Evolutionary conservation across 2,888 invertebrate genomes (phyloP).

Genomic region (Nephrocerus scutellatus): DNA sequence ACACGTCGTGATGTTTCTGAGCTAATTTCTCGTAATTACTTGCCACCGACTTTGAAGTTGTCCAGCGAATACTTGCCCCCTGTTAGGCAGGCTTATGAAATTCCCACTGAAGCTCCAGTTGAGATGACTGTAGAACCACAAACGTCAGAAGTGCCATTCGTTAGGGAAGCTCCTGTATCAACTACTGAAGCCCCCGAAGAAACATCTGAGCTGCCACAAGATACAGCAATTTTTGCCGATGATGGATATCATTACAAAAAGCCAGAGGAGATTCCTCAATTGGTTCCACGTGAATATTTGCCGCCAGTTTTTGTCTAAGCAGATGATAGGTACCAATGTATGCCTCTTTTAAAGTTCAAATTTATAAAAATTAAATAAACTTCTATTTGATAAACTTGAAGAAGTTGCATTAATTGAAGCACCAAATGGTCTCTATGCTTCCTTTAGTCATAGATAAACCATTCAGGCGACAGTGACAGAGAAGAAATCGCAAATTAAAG

Average conservation of each 20-base stretch:
- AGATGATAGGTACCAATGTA: too few species aligned
- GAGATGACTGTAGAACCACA: neutral
- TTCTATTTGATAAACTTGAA: too few species aligned
- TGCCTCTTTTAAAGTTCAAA: too few species aligned
- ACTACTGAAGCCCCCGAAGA: conserved; percentile 7
- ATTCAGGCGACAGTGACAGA: too few species aligned
- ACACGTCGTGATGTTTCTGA: conserved; percentile 37
- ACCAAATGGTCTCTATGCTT: too few species aligned
- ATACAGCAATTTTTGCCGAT: conserved; percentile 27
- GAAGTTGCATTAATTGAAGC: too few species aligned
- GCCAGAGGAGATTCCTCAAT: conserved; percentile 27
- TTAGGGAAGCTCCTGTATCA: conserved; percentile 13
- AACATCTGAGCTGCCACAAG: conserved; percentile 14
- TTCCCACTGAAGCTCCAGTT: conserved; percentile 24
- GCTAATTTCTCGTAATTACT: conserved; percentile 26
- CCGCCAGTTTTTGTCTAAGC: neutral
- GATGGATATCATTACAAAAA: conserved; percentile 40
- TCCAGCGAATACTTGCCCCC: conserved; percentile 30
- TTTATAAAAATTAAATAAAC: too few species aligned
- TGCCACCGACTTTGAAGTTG: too few species aligned
- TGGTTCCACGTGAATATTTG: conserved; percentile 13
- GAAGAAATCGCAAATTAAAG: too few species aligned
- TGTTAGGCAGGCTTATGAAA: conserved; percentile 31
- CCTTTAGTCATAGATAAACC: too few species aligned
- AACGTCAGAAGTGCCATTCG: conserved; percentile 2